Conservation (phyloP, 1,140 invertebrate species). For the Hormaphis cornu region DNA sequence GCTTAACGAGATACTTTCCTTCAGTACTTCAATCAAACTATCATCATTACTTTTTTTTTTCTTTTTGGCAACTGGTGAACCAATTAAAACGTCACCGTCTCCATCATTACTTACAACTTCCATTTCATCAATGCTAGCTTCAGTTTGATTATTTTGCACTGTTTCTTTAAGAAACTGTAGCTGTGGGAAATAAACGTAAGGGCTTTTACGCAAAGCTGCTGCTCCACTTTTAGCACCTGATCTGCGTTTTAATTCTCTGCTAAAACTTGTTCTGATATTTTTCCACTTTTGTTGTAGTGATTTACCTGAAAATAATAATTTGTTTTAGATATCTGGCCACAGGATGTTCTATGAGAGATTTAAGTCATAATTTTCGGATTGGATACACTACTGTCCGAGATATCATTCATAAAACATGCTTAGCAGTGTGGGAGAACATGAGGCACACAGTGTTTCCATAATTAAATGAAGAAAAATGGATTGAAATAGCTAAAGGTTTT, state of each 20-base stretch:
- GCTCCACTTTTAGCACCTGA: not conserved
- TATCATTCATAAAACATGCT: slow-evolving; percentile 38
- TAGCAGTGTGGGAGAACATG: slow-evolving; percentile 37
- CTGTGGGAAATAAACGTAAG: not conserved
- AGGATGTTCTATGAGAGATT: slow-evolving; percentile 35
- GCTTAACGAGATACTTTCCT: not conserved
- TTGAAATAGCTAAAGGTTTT: slow-evolving; percentile 30
- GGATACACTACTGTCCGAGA: slow-evolving; percentile 29
- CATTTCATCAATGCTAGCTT: not conserved
- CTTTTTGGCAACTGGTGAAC: not conserved
- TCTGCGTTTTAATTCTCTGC: slow-evolving; percentile 4
- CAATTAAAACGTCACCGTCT: not conserved
- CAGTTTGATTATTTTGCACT: not conserved
- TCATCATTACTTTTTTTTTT: not conserved
- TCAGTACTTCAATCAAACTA: not conserved
- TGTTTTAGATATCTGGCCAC: slow-evolving; percentile 36
- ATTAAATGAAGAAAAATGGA: slow-evolving; percentile 35
- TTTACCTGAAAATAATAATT: slow-evolving; percentile 9
- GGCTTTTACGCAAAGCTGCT: not conserved
- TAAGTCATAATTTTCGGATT: slow-evolving; percentile 21
- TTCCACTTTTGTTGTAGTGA: not conserved
- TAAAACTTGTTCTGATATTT: not conserved
- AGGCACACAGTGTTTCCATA: not conserved
- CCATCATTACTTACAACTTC: not conserved
- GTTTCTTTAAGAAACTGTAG: not conserved